Evolutionary conservation across 2,797 vertebrate species (phyloP).

Genomic region (Sparidentex hasta): DNA sequence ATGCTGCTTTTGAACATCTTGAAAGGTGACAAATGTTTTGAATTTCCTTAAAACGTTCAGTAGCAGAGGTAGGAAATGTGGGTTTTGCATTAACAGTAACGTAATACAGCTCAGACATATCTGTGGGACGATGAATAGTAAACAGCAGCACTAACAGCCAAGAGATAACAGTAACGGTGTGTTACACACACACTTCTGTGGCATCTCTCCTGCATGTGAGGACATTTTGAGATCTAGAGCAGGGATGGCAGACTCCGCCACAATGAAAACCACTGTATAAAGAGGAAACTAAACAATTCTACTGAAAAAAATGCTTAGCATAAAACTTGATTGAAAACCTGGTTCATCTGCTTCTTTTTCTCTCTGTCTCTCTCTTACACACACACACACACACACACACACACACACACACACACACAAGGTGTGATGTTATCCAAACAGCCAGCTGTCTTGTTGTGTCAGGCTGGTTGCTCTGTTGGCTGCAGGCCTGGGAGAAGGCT

Average conservation of each 20-base stretch:
- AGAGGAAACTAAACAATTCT: neutral
- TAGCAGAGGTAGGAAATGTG: neutral
- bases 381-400: slow-evolving; percentile 30
- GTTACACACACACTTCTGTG: neutral
- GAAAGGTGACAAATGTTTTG: neutral
- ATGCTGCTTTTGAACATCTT: no score
- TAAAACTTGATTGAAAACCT: neutral
- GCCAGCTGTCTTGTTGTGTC: slow-evolving; percentile 83
- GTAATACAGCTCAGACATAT: neutral
- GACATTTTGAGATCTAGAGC: neutral
- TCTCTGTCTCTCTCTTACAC: neutral
- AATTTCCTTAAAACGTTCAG: neutral
- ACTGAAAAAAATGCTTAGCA: neutral
- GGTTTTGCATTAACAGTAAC: neutral
- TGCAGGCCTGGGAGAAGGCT: slow-evolving; percentile 74
- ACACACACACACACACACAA: slow-evolving; percentile 49
- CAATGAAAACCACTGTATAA: neutral
- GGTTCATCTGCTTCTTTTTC: neutral
- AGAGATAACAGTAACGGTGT: neutral
- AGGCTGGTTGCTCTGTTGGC: slow-evolving; percentile 75
- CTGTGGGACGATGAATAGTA: neutral
- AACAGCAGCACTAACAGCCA: neutral
- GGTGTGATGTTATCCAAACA: slow-evolving; percentile 79
- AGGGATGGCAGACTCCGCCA: neutral
- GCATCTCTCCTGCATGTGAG: neutral